Base-by-base conservation (phyloP, 2,797 vertebrate genomes). In the Sardinella longiceps region DNA sequence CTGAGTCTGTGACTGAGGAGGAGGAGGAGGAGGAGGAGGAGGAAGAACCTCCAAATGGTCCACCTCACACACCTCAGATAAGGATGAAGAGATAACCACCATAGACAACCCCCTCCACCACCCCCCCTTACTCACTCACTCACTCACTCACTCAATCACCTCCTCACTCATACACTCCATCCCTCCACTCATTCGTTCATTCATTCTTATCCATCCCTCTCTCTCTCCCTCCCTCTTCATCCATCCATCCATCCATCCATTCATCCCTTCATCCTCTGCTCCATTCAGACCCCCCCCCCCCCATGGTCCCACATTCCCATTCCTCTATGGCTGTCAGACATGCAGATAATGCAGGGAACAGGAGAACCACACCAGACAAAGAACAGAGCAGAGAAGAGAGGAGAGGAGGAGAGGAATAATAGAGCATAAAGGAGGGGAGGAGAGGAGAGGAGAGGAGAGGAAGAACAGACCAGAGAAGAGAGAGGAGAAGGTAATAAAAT, bases 371-470 rank as follows among this genome's bases (percentile, higher is more conserved):
- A 53, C 0, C 28, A 14, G 77, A 84, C 0, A 2, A 2, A 43
- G 58, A 84, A 80, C 46, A 33, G 83, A 51, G 50, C 30, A 81
- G 12, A 50, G 12, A 33, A 46, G 14, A 39, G 45, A 50, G 9
- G 37, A 5, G 86, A 46, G 15, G 25, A 56, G 20, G n/a, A 39
- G 10, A 30, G 4, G 86, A 50, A n/a, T n/a, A n/a, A 74, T 48
- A 50, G 63, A 30, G 80, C 56, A 83, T n/a, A n/a, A n/a, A 15
- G n/a, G 50, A 12, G 39, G 30, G 28, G 87, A 60, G 86, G 88
- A 77, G 83, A 70, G 85, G 85, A 84, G 82, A 84, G 86, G 18
- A 63, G 45, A 33, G 43, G 43, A 81, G 85, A 89, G 89, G 90
- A 89, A 14, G 87, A 81, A 74, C 48, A 50, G 63, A 30, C 66